Percentiles rank a stretch among this genome's conserved stretches.
phyloP scores from a whole-genome alignment of 2,888 invertebrate species.

The Pantelozetes paolii region DNA sequence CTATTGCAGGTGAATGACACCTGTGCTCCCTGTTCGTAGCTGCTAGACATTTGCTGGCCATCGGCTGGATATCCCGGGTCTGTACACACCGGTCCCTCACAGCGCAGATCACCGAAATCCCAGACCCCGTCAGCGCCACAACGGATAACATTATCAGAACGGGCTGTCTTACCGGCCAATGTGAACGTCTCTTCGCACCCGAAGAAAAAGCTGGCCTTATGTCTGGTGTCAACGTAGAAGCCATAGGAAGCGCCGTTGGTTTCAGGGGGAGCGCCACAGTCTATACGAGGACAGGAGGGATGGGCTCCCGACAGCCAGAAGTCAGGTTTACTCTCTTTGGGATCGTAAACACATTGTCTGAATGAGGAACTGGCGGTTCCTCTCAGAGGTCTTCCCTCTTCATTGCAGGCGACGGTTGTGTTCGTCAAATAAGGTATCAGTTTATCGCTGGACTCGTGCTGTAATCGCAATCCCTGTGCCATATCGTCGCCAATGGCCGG shows the following conservation, averaged over 20 bases:
- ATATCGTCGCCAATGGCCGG: conserved; percentile 84
- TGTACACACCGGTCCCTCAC: conserved; percentile 94
- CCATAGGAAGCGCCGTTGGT: conserved; percentile 93
- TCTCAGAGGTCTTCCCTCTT: conserved; percentile 69
- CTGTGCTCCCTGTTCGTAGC: conserved; percentile 70
- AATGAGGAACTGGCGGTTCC: conserved; percentile 77
- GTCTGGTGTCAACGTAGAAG: conserved; percentile 71
- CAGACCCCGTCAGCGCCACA: conserved; percentile 89
- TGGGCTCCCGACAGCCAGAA: conserved; percentile 64
- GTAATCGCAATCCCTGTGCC: conserved; percentile 72
- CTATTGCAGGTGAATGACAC: conserved; percentile 83
- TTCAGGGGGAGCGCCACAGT: conserved; percentile 85
- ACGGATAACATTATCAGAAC: conserved; percentile 83
- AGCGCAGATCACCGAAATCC: conserved; percentile 93
- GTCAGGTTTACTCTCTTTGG: conserved; percentile 64
- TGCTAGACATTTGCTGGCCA: conserved; percentile 73
- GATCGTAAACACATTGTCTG: conserved; percentile 93
- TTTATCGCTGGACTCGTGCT: conserved; percentile 22
- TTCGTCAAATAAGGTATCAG: conserved; percentile 83
- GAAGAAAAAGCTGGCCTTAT: conserved; percentile 86
- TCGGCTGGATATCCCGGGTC: conserved; percentile 92
- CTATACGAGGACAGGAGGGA: conserved; percentile 79
- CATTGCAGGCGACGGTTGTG: conserved; percentile 75
- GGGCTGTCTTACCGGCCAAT: conserved; percentile 82
- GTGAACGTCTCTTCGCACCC: conserved; percentile 89